Conservation (phyloP, 2,797 vertebrate species). For the Kryptolebias ocellatus region DNA sequence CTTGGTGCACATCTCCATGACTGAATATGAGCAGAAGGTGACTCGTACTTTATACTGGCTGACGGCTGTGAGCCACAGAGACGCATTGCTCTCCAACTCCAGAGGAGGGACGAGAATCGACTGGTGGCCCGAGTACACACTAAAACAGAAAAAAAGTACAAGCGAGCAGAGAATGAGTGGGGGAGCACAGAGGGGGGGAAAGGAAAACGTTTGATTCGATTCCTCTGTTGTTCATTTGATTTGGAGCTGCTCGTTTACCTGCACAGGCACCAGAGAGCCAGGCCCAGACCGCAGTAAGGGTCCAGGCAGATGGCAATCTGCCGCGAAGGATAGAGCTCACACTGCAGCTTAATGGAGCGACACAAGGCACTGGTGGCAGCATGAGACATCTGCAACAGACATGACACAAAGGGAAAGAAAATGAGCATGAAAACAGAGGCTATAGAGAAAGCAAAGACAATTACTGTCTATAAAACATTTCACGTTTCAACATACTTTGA, state of each 20-base stretch:
- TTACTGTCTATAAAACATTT: background rate
- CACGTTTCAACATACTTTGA: constrained; percentile 84
- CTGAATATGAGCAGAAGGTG: constrained; percentile 97
- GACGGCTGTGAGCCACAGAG: constrained; percentile 93
- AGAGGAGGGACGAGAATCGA: constrained; percentile 94
- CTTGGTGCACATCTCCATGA: constrained; percentile 98
- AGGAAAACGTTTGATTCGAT: background rate
- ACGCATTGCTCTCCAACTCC: constrained; percentile 94
- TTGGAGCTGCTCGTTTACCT: constrained; percentile 70
- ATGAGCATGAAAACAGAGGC: background rate
- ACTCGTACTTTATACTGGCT: constrained; percentile 96
- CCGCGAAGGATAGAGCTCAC: constrained; percentile 94
- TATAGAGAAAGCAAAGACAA: background rate
- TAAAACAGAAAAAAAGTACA: constrained; percentile 62
- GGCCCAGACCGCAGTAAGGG: constrained; percentile 95
- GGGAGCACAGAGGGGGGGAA: background rate
- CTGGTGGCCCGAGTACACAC: constrained; percentile 95
- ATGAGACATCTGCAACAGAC: constrained; percentile 89
- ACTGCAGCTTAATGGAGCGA: constrained; percentile 96
- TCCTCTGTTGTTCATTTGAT: background rate
- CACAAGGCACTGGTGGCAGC: constrained; percentile 96
- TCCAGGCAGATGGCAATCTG: constrained; percentile 97
- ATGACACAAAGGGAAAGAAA: constrained; percentile 5
- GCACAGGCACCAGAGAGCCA: constrained; percentile 96
- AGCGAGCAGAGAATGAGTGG: constrained; percentile 11